Evolutionary conservation across 37 sponge, comb jelly and placozoan genomes (phyloP), one percentile per base, ranked within the genome.

Genomic region (Mnemiopsis leidyi): DNA sequence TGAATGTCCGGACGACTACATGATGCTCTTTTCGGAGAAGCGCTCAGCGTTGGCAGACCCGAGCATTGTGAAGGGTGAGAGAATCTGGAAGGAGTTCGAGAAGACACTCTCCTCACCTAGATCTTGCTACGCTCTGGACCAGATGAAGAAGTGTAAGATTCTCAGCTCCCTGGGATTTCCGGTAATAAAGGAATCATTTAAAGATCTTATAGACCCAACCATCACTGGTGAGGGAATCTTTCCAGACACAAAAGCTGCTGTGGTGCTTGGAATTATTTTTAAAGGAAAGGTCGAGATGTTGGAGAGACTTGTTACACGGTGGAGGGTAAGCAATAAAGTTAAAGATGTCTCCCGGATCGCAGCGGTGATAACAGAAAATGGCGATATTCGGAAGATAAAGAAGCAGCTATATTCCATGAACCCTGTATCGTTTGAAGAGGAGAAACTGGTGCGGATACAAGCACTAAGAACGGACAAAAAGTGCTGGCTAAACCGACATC

Each of bases 21-120:
- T 34, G 79, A 20, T 34, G 36, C 20, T 77, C 20, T 77, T 77
- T 36, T 32, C 18, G 7, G 1, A 28, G 32, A 77, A 77, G 79
- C 30, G 79, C 20, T 29, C 20, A 32, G 32, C 32, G 7, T 36
- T 77, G 79, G 36, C 26, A 20, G 36, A 32, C 1, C 61, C 61
- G 61, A 48, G 61, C 61, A 48, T 48, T 18, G 32, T 77, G 16
- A 13, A 26, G 18, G 79, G 79, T 28, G 90, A 85, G 48, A 39
- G 90, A n/a, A 40, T 85, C 40, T 85, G 90, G 90, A 85, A 39
- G 61, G 90, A 85, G 61, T 39, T 85, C 26, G 90, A n/a, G 29
- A 85, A 40, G 48, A 85, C 36, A 0, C 30, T 85, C 0, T 38
- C 90, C 9, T 85, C 90, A 0, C 13, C 13, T 7, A 85, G 48